Percentiles rank a stretch among this genome's conserved stretches.
These are phyloP conservation scores for Fringilla coelebs DNA, from an alignment of 2,797 vertebrate genomes.

Conservation along the genomic window DNA sequence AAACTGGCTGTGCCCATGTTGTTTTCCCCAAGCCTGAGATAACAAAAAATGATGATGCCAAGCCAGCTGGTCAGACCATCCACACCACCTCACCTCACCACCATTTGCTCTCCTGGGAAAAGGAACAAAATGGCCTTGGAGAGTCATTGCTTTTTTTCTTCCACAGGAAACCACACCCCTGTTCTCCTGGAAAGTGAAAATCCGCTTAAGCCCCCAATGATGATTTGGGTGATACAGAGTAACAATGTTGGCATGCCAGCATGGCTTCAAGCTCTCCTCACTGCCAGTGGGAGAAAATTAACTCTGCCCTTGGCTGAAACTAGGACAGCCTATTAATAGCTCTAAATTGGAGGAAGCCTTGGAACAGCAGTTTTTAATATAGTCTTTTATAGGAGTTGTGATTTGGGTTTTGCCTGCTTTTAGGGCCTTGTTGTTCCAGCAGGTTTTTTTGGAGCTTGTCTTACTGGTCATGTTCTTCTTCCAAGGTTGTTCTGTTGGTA, in stretches of 20 bases:
- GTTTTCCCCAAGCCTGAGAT: not conserved
- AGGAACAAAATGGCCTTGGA: not conserved
- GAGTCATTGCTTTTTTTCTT: not conserved
- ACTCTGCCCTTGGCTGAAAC: not conserved
- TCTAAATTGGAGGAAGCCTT: not conserved
- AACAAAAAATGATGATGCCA: not conserved
- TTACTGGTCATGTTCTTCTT: not conserved
- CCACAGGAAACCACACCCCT: not conserved
- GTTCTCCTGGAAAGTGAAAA: not conserved
- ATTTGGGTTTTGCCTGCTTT: not conserved
- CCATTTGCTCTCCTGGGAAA: not conserved
- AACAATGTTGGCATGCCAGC: not conserved
- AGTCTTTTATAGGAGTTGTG: not conserved
- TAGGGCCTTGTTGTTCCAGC: not conserved
- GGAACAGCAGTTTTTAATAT: not conserved
- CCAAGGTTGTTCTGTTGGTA: not conserved
- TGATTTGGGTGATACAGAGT: not conserved
- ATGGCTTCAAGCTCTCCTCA: not conserved
- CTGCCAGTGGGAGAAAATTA: not conserved
- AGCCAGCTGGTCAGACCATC: not conserved
- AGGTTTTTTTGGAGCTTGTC: not conserved
- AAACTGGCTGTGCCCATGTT: not conserved
- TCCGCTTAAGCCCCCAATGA: rapidly evolving
- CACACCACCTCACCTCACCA: rapidly evolving
- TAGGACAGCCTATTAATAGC: not conserved